Evolutionary conservation across 64 coral and sea anemone genomes (phyloP).

Genomic region (Acropora yongei): DNA sequence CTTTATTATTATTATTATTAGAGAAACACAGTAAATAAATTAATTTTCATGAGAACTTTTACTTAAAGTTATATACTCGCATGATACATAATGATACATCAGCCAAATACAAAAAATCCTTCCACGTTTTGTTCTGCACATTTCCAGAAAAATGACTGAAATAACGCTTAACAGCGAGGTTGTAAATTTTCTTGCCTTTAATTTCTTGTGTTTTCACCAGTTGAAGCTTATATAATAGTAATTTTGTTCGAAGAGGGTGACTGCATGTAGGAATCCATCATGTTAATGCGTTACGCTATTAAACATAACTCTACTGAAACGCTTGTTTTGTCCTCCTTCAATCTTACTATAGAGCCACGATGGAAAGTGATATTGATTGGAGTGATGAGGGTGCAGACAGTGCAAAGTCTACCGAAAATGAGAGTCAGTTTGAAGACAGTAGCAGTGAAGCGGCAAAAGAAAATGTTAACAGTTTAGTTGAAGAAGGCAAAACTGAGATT

Average conservation of each 20-base stretch:
- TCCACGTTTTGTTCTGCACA: neutral
- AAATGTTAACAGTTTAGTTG: neutral
- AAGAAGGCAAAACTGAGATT: neutral
- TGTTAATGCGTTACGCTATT: neutral
- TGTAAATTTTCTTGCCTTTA: neutral
- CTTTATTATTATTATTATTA: too few relatives aligned
- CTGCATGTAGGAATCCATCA: neutral
- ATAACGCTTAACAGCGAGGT: neutral
- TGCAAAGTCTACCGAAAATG: slow-evolving; percentile 22
- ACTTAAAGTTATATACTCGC: neutral
- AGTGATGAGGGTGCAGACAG: slow-evolving; percentile 8
- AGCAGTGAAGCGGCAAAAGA: neutral
- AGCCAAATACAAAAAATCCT: neutral
- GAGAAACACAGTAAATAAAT: slow-evolving; percentile 4
- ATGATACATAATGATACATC: neutral
- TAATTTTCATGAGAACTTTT: neutral
- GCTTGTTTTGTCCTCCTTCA: neutral
- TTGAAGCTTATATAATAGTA: neutral
- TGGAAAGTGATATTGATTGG: neutral
- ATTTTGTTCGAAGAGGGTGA: neutral
- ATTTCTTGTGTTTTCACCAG: neutral
- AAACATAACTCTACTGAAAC: neutral
- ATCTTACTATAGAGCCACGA: neutral
- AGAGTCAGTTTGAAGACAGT: neutral
- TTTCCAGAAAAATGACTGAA: neutral